Base-by-base conservation (phyloP, 2,113 vertebrate species). In the Hemicordylus capensis region DNA sequence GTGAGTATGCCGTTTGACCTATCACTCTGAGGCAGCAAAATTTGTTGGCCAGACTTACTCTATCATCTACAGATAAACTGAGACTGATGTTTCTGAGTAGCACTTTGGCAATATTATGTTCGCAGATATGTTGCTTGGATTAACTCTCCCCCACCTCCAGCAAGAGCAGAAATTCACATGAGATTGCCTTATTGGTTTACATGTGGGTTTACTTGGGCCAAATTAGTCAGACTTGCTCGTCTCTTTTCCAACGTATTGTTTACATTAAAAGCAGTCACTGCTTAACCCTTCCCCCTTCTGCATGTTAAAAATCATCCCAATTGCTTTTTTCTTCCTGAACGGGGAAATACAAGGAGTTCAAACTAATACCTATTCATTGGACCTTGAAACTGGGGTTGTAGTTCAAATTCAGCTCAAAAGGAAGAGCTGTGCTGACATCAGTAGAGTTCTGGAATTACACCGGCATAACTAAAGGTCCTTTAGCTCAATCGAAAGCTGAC, bases 401-500 rank as follows among this genome's bases (percentile, higher is more conserved):
- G 64, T 89, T 39, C 5, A 76, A 92, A 78, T 48, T 82, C 64
- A 76, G 73, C 67, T 80, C 59, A 51, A 67, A 48, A 31, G 39
- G 58, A 80, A 80, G 24, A 83, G 66, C 76, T 87, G 48, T 80
- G 39, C 46, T 72, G 85, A 54, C 75, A 81, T 39, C 48, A 80
- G 76, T 2, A 11, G 56, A 85, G 66, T 70, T 90, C 3, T 0
- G 81, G 83, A 87, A 90, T 90, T 91, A 73, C 89, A 81, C 88
- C 79, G 4, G 0, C 79, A 63, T 34, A 91, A 10, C 85, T 54
- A 5, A 93, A 91, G 87, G 56, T 90, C 90, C 89, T 86, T 79
- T 80, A 76, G 87, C 82, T 91, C 89, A 85, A 42, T 7, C 17
- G 89, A 81, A 76, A 56, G 70, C 2, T 92, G 91, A 93, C 85